Percentiles rank a stretch among this genome's conserved stretches.
Evolutionary conservation across 2,797 vertebrate species (phyloP).

Genomic region (Rhyacichthys aspro): DNA sequence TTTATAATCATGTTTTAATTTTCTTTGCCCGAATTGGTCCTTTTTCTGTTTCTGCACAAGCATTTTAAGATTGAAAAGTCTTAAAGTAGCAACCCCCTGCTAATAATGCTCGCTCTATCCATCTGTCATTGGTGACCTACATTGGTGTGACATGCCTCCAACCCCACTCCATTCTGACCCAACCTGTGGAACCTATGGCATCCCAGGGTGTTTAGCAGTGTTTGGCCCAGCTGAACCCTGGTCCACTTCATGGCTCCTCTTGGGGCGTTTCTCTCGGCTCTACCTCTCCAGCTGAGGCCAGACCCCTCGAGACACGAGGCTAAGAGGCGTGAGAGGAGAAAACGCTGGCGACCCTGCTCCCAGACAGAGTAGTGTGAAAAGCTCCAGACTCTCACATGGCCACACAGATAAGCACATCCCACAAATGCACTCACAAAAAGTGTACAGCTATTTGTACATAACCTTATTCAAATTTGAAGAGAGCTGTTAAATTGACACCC

Average conservation of each 20-base stretch:
- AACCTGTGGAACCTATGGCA: conserved; percentile 59
- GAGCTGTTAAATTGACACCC: conserved; percentile 27
- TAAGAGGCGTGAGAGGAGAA: conserved; percentile 5
- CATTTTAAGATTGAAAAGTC: conserved; percentile 47
- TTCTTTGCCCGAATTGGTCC: conserved; percentile 43
- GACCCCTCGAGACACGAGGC: conserved; percentile 36
- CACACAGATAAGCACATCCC: conserved; percentile 7
- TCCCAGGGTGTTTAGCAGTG: conserved; percentile 59
- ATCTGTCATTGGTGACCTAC: conserved; percentile 58
- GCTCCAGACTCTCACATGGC: conserved; percentile 46
- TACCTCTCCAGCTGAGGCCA: conserved; percentile 60
- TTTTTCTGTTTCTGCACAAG: conserved; percentile 35
- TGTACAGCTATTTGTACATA: not conserved
- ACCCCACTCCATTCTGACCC: conserved; percentile 34
- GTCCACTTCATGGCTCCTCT: conserved; percentile 58
- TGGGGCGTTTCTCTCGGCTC: conserved; percentile 47
- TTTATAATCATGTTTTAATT: conserved; percentile 60
- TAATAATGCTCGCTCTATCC: conserved; percentile 14
- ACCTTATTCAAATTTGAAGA: conserved; percentile 11
- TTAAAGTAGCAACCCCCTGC: too few relatives aligned
- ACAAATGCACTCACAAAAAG: conserved; percentile 24
- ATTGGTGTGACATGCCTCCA: conserved; percentile 29
- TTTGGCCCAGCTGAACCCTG: conserved; percentile 68
- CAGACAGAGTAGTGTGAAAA: conserved; percentile 62
- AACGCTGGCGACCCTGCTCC: conserved; percentile 27